Base-by-base conservation (phyloP, 2,888 invertebrate genomes). In the Phyllotreta striolata region DNA sequence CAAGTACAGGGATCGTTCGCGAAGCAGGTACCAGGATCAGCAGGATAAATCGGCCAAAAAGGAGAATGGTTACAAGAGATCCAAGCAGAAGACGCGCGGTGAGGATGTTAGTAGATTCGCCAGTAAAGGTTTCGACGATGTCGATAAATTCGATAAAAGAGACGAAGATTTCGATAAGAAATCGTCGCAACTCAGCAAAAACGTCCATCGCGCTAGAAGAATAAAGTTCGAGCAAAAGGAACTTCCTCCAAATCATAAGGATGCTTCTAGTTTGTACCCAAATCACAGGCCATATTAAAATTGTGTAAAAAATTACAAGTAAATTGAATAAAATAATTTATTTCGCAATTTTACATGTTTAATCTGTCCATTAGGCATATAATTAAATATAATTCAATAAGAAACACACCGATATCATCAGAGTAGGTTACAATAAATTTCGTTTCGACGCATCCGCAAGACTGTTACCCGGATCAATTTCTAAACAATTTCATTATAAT, bases 161-260 rank as follows among this genome's bases (percentile, higher is more conserved):
- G 52, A 60, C 35, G 14, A 60, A 41, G 60, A 60, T 44, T 60
- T 60, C 24, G 52, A 60, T 14, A 52, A 8, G 10, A 52, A 40
- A 43, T 52, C 52, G 6, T 43, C 43, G 14, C 60, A 52, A 44
- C 14, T 7, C 13, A 52, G 44, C 8, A 44, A 47, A 13, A 52
- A 52, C 38, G 52, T 37, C 13, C 49, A 60, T 35, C 13, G 37
- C 3, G 24, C 13, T 14, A 13, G 24, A n/a, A 13, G n/a, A 7
- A 40, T 54, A 6, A 52, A 60, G 1, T 38, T 52, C 1, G 54
- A 60, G 40, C 34, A 55, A 10, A 34, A 39, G 9, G 24, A 24
- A 24, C 24, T 24, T 24, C 24, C 24, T 3, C 24, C 4, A 1
- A 24, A 24, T 24, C 24, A 24, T 24, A 24, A 4, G 4, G 52